phyloP scores from a whole-genome alignment of 2,113 vertebrate species.

The Alosa alosa region DNA sequence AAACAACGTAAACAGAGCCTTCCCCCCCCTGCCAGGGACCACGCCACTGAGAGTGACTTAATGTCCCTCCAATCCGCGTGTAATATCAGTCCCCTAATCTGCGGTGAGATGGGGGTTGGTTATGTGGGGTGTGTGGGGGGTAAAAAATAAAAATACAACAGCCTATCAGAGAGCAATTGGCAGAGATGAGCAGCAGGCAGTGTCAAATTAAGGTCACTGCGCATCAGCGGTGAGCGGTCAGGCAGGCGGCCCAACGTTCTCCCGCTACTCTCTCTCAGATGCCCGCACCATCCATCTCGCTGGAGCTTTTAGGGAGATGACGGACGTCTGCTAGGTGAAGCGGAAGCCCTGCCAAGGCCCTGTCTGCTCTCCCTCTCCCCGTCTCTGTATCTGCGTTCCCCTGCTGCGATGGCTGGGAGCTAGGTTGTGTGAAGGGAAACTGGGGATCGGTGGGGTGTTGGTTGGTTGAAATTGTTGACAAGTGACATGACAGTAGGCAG shows the following conservation, averaged over 20 bases:
- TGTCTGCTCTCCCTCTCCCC: background rate
- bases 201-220: slow-evolving; percentile 51
- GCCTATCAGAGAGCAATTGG: background rate
- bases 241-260: background rate
- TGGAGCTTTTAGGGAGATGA: slow-evolving; percentile 8
- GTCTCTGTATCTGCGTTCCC: background rate
- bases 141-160: background rate
- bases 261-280: background rate
- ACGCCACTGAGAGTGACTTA: background rate
- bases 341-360: no score
- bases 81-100: background rate
- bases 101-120: background rate
- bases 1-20: background rate
- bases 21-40: background rate
- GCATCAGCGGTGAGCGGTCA: background rate
- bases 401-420: background rate
- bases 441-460: background rate
- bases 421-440: background rate
- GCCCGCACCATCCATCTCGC: background rate
- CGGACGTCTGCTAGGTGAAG: background rate
- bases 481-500: background rate
- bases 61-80: background rate
- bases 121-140: no score
- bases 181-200: background rate
- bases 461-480: background rate